A percentile compares a stretch with the other conserved stretches of the same genome.
phyloP scores from a whole-genome alignment of 2,113 vertebrate genomes.

The Phasianus colchicus region DNA sequence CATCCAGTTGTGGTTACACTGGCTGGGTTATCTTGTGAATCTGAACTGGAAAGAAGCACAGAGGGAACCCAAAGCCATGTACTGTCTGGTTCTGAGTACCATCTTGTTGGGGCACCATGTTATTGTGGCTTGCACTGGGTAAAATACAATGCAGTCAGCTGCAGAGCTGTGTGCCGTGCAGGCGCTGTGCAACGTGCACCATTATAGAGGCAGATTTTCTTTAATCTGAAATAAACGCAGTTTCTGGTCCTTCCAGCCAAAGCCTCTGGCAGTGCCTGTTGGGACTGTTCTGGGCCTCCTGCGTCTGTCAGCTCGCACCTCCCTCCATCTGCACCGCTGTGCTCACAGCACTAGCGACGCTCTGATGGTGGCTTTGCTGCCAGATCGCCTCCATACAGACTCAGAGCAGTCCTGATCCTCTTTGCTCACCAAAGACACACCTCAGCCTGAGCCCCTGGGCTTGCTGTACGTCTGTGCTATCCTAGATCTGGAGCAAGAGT shows the following conservation, averaged over 20 bases:
- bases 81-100: rapidly evolving
- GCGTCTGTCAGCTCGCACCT: background rate
- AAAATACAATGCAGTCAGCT: background rate
- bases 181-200: background rate
- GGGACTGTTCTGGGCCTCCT: background rate
- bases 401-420: background rate
- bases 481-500: background rate
- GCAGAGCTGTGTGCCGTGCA: background rate
- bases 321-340: background rate
- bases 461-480: rapidly evolving
- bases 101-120: rapidly evolving
- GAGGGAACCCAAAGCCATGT: rapidly evolving
- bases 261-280: background rate
- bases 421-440: background rate
- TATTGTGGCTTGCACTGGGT: background rate
- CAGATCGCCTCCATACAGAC: background rate
- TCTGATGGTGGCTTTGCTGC: rapidly evolving
- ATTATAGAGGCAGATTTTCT: background rate
- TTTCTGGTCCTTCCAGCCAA: background rate
- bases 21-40: background rate
- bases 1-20: rapidly evolving
- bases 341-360: rapidly evolving
- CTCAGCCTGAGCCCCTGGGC: background rate
- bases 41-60: background rate
- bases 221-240: background rate